Percentiles rank a stretch among this genome's conserved stretches.
Conservation (phyloP, 2,888 invertebrate species). For the Harpalus rufipes region DNA sequence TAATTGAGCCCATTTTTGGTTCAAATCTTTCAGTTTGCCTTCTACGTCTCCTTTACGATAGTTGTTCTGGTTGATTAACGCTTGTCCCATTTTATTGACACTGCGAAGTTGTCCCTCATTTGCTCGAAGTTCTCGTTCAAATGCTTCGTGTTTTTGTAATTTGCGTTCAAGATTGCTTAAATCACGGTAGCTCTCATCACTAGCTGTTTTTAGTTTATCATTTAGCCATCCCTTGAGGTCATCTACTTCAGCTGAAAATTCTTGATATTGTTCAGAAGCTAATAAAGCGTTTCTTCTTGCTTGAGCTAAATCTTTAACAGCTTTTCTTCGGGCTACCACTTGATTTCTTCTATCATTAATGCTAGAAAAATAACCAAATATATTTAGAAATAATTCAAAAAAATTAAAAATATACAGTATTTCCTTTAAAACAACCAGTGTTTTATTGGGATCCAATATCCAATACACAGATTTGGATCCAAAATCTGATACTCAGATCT, state of each 20-base stretch:
- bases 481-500: too few species aligned
- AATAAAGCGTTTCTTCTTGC: constrained; percentile 87
- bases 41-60: constrained; percentile 86
- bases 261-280: constrained; percentile 93
- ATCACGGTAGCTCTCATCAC: constrained; percentile 95
- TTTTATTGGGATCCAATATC: too few species aligned
- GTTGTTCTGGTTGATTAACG: constrained; percentile 85
- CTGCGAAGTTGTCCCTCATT: constrained; percentile 95
- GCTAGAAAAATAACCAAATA: constrained; percentile 74
- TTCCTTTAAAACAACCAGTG: too few species aligned
- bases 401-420: too few species aligned
- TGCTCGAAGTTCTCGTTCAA: constrained; percentile 95
- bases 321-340: constrained; percentile 86
- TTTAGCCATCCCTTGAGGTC: constrained; percentile 94
- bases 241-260: constrained; percentile 94
- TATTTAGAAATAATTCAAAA: constrained; percentile 48
- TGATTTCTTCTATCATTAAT: constrained; percentile 86
- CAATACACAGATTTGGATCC: too few species aligned
- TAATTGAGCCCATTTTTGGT: constrained; percentile 88
- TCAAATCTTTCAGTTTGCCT: constrained; percentile 83
- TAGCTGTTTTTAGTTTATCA: constrained; percentile 94
- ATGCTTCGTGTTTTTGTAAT: constrained; percentile 97
- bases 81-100: constrained; percentile 89
- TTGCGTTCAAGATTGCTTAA: constrained; percentile 93
- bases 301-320: constrained; percentile 87